These are phyloP conservation scores for Pholis gunnellus DNA, from an alignment of 2,113 vertebrate species.

Conservation along the genomic window DNA sequence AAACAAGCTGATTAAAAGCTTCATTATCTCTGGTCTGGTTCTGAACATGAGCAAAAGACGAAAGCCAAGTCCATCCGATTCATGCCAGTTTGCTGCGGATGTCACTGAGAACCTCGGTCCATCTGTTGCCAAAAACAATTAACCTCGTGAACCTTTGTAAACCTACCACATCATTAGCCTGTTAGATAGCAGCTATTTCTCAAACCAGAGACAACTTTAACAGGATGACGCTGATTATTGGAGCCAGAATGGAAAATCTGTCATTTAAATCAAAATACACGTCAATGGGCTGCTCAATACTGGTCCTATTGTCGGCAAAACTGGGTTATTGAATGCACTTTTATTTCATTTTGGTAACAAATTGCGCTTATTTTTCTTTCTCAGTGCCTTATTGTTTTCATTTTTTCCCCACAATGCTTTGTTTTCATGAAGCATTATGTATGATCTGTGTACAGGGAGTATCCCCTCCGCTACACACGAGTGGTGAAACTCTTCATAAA, in stretches of 20 bases:
- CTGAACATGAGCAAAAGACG: slow-evolving; percentile 4
- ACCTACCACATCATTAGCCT: slow-evolving; percentile 62
- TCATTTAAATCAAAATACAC: slow-evolving; percentile 38
- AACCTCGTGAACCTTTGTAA: slow-evolving; percentile 62
- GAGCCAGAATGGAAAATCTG: slow-evolving; percentile 24
- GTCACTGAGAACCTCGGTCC: slow-evolving; percentile 28
- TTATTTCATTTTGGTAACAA: neutral
- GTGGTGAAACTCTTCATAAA: slow-evolving; percentile 37
- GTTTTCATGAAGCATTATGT: slow-evolving; percentile 14
- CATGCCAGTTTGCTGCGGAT: slow-evolving; percentile 30
- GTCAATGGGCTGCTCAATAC: neutral
- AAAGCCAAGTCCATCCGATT: slow-evolving; percentile 39
- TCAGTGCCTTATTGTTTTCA: slow-evolving; percentile 1
- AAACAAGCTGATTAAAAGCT: slow-evolving; percentile 58
- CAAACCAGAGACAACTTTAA: slow-evolving; percentile 28
- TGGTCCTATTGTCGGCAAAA: neutral
- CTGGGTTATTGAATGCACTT: neutral
- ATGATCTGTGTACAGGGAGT: slow-evolving; percentile 3
- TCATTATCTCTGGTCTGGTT: slow-evolving; percentile 51
- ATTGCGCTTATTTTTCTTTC: neutral
- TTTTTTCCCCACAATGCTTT: slow-evolving; percentile 9
- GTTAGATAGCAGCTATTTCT: slow-evolving; percentile 39
- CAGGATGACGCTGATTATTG: slow-evolving; percentile 42
- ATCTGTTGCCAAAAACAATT: slow-evolving; percentile 63
- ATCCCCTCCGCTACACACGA: slow-evolving; percentile 11